These are phyloP conservation scores for Brachyptera putata DNA, from an alignment of 2,888 invertebrate species.

Conservation along the genomic window DNA sequence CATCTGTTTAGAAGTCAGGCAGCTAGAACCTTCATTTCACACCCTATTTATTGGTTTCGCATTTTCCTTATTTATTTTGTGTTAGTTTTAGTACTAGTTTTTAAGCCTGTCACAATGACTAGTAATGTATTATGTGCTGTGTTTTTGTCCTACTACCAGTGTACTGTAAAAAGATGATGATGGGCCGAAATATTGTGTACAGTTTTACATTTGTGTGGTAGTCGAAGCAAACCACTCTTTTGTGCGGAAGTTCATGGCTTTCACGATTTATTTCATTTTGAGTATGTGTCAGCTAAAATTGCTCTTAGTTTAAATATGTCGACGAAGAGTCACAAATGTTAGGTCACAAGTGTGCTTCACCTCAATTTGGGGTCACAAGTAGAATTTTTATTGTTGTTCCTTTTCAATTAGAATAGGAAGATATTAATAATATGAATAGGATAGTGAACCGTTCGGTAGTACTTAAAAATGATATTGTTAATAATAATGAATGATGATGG, in stretches of 20 bases:
- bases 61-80: not conserved
- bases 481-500: conserved; percentile 3
- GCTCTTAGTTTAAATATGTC: conserved; percentile 32
- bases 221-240: no score
- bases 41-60: not conserved
- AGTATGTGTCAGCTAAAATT: not conserved
- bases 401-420: conserved; percentile 24
- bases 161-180: no score
- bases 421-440: not conserved
- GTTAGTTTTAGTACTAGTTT: not conserved
- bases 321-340: conserved; percentile 29
- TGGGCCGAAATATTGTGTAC: not conserved
- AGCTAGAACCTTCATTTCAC: no score
- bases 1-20: not conserved
- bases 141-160: not conserved
- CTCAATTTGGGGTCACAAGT: conserved; percentile 29
- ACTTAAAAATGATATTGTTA: not conserved
- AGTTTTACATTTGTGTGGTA: not conserved
- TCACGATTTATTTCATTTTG: no score
- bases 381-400: conserved; percentile 33
- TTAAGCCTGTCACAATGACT: not conserved
- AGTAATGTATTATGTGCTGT: not conserved
- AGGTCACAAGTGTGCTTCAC: conserved; percentile 33
- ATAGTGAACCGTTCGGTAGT: not conserved
- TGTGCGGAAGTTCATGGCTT: no score